Conservation (phyloP, 2,797 vertebrate species). For the Alca torda region DNA sequence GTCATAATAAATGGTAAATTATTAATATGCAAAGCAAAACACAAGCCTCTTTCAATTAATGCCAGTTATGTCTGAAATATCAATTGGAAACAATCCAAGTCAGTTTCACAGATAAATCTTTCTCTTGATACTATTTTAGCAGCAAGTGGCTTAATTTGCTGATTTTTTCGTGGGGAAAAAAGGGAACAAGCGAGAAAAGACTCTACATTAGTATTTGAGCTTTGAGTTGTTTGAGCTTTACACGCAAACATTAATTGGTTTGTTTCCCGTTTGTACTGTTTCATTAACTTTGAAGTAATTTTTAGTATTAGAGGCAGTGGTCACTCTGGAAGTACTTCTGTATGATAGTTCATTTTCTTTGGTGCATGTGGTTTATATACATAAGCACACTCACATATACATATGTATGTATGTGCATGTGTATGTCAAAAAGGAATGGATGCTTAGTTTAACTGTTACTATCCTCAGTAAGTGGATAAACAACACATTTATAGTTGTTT, state of each 20-base stretch:
- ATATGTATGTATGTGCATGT: no score
- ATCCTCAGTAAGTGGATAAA: neutral
- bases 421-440: neutral
- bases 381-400: neutral
- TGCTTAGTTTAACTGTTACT: neutral
- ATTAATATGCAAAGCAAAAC: neutral
- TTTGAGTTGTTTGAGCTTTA: neutral
- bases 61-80: neutral
- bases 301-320: neutral
- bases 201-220: neutral
- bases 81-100: neutral
- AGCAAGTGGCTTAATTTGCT: neutral
- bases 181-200: neutral
- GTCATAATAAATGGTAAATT: neutral
- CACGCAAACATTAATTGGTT: neutral
- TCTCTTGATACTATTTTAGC: neutral
- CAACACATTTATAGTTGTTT: neutral
- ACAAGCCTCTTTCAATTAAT: conserved; percentile 1
- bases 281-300: neutral
- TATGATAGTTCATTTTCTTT: neutral
- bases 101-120: neutral
- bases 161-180: neutral
- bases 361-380: neutral
- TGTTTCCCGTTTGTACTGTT: neutral
- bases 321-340: neutral